Evolutionary conservation across 2,113 vertebrate species (phyloP), one percentile per base, ranked within the genome.

Genomic region (Sardina pilchardus): DNA sequence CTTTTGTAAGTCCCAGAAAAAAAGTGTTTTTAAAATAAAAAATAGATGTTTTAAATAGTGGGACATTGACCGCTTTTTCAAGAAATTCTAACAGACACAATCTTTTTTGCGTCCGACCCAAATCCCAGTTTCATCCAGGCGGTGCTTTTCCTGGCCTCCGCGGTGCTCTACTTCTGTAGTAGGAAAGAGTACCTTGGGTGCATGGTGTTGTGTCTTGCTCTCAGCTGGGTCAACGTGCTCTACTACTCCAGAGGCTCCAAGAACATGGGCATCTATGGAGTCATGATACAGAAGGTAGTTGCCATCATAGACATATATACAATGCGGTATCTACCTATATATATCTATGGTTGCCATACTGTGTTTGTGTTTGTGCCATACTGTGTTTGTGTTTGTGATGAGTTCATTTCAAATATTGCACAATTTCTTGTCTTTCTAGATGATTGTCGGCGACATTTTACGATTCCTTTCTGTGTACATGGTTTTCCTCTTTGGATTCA

Each of bases 211-310:
- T 95, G 96, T 0, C 92, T 99, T 12, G 97, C 97, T 0, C 81
- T 99, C 91, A 97, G 97, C 21, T 99, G 98, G 98, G 88, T 98
- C 85, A 97, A 99, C 92, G 85, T 96, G 56, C 96, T 99, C 0
- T 99, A 98, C 88, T 99, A 94, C 86, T 97, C 95, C 4, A 95
- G 98, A 0, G 97, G 98, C 42, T 94, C 95, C 84, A 90, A 91
- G 56, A 94, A 96, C 92, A 97, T 97, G 0, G 98, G 98, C 21
- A 96, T 99, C 93, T 99, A 99, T 93, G 97, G 96, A 0, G 95
- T 99, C 92, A 98, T 99, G 97, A 98, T 99, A 88, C 97, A 99
- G 91, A 98, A 97, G 97, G 98, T 99, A 17, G 75, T 2, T 82
- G 6, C 5, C 14, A 50, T 87, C 19, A 0, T n/a, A n/a, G n/a